Conservation (phyloP, 1,140 invertebrate genomes). For the Pachypeltis micranthus region DNA sequence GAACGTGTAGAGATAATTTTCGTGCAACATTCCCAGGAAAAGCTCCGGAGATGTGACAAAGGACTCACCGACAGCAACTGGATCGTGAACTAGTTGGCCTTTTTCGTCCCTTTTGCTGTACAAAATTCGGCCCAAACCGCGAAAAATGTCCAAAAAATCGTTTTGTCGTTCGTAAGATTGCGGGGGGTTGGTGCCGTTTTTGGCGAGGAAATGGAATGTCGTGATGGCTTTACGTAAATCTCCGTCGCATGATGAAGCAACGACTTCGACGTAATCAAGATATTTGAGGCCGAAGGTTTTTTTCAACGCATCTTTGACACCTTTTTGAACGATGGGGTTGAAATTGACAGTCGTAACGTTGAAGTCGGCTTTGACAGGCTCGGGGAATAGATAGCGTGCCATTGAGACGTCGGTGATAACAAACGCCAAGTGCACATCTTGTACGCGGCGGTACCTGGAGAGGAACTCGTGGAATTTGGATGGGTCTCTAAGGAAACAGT, state of each 20-base stretch:
- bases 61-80: neutral
- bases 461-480: conserved; percentile 16
- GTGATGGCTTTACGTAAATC: conserved; percentile 19
- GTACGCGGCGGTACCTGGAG: neutral
- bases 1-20: conserved; percentile 19
- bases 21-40: conserved; percentile 18
- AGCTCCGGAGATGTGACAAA: conserved; percentile 11
- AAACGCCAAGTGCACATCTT: conserved; percentile 9
- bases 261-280: neutral
- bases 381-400: conserved; percentile 12
- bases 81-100: conserved; percentile 11
- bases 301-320: neutral
- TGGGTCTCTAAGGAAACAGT: conserved; percentile 11
- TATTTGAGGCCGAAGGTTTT: neutral
- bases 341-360: conserved; percentile 13
- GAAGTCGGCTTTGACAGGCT: neutral
- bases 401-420: conserved; percentile 14
- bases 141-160: conserved; percentile 17
- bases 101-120: conserved; percentile 15
- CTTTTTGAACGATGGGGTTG: conserved; percentile 17
- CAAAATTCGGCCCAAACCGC: conserved; percentile 16
- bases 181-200: neutral
- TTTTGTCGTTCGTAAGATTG: neutral
- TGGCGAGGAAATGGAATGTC: conserved; percentile 8
- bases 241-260: conserved; percentile 11